Evolutionary conservation across 2,888 invertebrate species (phyloP), one percentile per base, ranked within the genome.

Genomic region (Nephrotoma flavescens): DNA sequence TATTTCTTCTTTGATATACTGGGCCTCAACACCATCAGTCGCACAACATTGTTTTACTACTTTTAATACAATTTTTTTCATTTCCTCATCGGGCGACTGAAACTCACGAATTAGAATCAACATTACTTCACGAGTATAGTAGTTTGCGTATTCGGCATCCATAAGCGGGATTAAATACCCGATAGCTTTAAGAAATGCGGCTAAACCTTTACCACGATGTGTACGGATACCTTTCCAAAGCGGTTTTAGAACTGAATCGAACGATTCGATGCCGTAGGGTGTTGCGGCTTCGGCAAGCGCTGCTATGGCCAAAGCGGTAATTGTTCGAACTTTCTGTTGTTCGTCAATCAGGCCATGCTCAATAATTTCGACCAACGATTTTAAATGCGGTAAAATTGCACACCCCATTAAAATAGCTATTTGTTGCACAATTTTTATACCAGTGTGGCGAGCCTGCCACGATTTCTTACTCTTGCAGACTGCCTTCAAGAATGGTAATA

Each of bases 11-110:
- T 99, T 99, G 89, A 99, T 99, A 90, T 99, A 99, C 90, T 98
- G 98, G 0, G 99, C 96, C 91, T 99, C 99, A 86, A 99, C 99
- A 95, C 99, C 99, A 91, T 99, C 99, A 0, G 99, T 99, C 9
- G 98, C 99, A 91, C 99, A 99, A 92, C 99, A 99, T 92, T 99
- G 99, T 92, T 99, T 99, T 87, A 99, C 99, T 88, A 99, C 97
- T 94, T 99, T 99, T 88, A 99, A 93, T 0, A 99, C 99, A 92
- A 99, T 99, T 91, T 99, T 99, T 92, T 99, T 99, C 99, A 99
- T 99, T 94, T 99, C 99, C 92, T 99, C 99, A 91, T 99, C 99
- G 0, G 99, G 99, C 87, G 99, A 99, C 92, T 99, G 99, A 92
- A 99, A 99, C 93, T 99, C 99, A 92, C 99, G 95, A 89, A 99